Evolutionary conservation across 2,113 vertebrate genomes (phyloP), one percentile per base, ranked within the genome.

Genomic region (Ranitomeya imitator): DNA sequence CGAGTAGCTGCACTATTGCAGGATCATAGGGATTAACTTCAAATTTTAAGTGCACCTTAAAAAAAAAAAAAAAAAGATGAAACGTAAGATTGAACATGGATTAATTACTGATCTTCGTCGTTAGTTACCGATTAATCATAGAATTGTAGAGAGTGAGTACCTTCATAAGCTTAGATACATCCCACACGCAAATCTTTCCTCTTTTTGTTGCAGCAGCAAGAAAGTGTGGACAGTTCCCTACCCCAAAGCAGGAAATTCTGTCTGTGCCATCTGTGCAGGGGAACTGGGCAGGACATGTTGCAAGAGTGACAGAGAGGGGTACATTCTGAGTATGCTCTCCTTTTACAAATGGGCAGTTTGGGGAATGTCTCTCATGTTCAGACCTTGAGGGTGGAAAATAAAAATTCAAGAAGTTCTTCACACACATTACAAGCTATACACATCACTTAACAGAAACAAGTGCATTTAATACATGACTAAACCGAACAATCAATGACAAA

Each of bases 101-200:
- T 19, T 5, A 51, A 5, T 45, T 45, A 45, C 37, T 45, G 3
- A 5, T 31, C 37, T 4, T 45, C 3, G 26, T 12, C 5, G 1
- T 4, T 11, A 11, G 18, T 52, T 21, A 76, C 8, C 11, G 73
- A 76, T 76, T 21, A 21, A 11, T 12, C 15, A 21, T 19, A 19
- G 18, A 52, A 76, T 11, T 76, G 31, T 51, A 52, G 15, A 74
- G 4, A 2, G 21, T 23, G 0, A 26, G 78, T 91, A 99, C 98
- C 98, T 97, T 99, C 98, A 99, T 99, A 92, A 99, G 97, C 94
- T 99, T 99, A 86, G 98, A 99, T 92, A 99, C 96, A 91, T 99
- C 98, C 98, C 98, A 99, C 93, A 99, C 96, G 89, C 98, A 99
- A 93, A 99, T 97, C 92, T 98, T 99, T 82, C 98, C 98, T 93